A percentile compares a stretch with the other conserved stretches of the same genome.
phyloP scores from a whole-genome alignment of 2,888 invertebrate genomes.

The Argyresthia albistria region DNA sequence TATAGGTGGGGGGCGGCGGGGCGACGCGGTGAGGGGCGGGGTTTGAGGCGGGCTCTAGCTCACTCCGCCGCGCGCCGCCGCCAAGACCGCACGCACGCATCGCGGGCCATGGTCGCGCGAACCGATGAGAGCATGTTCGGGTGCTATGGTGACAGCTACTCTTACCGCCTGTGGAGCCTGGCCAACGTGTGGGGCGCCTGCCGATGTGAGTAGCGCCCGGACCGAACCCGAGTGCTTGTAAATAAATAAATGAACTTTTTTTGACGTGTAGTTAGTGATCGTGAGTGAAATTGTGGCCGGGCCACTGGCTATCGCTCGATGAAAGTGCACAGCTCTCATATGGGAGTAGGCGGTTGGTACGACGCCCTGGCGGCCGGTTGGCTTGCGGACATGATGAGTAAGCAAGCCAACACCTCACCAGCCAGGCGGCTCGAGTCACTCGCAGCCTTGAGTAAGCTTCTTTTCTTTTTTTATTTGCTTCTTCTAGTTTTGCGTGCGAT shows the following conservation, averaged over 20 bases:
- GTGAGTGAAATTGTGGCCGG: conserved; percentile 21
- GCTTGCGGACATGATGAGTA: conserved; percentile 69
- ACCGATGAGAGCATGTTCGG: conserved; percentile 83
- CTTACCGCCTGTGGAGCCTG: conserved; percentile 83
- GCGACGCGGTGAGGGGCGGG: conserved; percentile 27
- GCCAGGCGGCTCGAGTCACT: conserved; percentile 52
- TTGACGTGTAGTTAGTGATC: neutral
- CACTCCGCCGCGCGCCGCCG: conserved; percentile 67
- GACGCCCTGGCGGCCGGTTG: conserved; percentile 64
- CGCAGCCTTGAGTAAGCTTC: conserved; percentile 69
- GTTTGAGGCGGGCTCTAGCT: conserved; percentile 35
- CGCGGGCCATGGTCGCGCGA: conserved; percentile 87
- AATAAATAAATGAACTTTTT: too few relatives aligned
- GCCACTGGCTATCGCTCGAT: conserved; percentile 30
- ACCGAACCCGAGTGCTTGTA: neutral
- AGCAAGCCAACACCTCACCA: conserved; percentile 67
- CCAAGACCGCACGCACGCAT: conserved; percentile 54
- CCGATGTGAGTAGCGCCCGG: conserved; percentile 76
- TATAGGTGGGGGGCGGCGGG: conserved; percentile 33
- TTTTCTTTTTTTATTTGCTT: conserved; percentile 64
- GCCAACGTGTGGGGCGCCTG: conserved; percentile 84
- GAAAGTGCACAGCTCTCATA: conserved; percentile 66
- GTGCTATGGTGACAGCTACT: conserved; percentile 82
- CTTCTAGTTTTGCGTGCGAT: conserved; percentile 21
- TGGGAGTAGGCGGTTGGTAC: conserved; percentile 68